Evolutionary conservation across 2,888 invertebrate genomes (phyloP), one percentile per base, ranked within the genome.

Genomic region (Dryobotodes eremita): DNA sequence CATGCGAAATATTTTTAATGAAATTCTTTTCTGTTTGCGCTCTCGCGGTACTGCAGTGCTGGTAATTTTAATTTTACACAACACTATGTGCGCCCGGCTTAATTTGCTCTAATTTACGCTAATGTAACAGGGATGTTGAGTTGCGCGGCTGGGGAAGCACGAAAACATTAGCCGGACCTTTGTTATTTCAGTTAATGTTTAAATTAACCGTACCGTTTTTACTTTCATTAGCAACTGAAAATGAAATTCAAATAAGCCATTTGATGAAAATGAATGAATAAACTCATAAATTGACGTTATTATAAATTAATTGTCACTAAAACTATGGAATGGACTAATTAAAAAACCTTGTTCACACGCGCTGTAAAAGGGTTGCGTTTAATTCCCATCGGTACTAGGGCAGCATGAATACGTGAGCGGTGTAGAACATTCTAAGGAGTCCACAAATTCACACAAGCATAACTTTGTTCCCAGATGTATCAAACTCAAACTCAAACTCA

Each of bases 1-100:
- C 83, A 86, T 79, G 90, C 86, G 83, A 89, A 92, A 92, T 92
- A 93, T 93, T 93, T 92, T 91, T 90, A 93, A 92, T 92, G 88
- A 94, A 92, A 93, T 92, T 92, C 89, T 92, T 92, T 90, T 86
- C 86, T 85, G 83, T 87, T 85, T 88, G 83, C 84, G 80, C 74
- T 73, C 83, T 73, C 79, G 82, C 84, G 77, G 83, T 71, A 53
- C 84, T 83, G 86, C 87, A 87, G 80, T 82, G 84, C 87, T 75
- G 80, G 86, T 89, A 88, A 90, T 91, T 93, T 90, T 89, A 91
- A 91, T 91, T 90, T 90, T 82, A 83, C 83, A 86, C 87, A 87
- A 84, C 82, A 83, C 87, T 88, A 81, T 89, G 86, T 89, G 87
- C 89, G 82, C 86, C 78, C 75, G 85, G 84, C 90, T 89, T 92